Conservation (phyloP, 2,113 vertebrate species). For the Alouatta palliata region DNA sequence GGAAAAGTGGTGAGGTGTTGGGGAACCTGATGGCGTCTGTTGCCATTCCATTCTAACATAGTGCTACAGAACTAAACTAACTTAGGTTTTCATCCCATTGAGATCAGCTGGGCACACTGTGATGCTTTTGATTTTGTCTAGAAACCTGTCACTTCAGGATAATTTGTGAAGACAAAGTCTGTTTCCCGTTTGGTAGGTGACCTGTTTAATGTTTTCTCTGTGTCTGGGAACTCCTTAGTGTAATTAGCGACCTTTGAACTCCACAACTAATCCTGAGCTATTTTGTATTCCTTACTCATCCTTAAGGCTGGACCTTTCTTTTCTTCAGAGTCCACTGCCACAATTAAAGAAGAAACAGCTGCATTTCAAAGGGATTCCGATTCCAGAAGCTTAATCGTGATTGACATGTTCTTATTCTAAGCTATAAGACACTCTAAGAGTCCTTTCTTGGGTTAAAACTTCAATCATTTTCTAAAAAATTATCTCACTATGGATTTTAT, state of each 20-base stretch:
- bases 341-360: conserved; percentile 94
- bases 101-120: conserved; percentile 80
- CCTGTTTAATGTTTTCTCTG: conserved; percentile 92
- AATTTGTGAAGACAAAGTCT: conserved; percentile 87
- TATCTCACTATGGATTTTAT: conserved; percentile 93
- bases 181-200: conserved; percentile 91
- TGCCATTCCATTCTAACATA: conserved; percentile 5
- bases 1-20: not conserved
- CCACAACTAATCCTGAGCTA: conserved; percentile 89
- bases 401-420: conserved; percentile 93
- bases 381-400: conserved; percentile 92
- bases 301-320: conserved; percentile 91
- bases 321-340: conserved; percentile 89
- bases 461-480: conserved; percentile 94
- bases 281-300: conserved; percentile 93
- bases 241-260: conserved; percentile 93
- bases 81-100: conserved; percentile 75
- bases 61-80: conserved; percentile 69
- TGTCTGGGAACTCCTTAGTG: conserved; percentile 93
- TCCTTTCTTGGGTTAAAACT: conserved; percentile 93
- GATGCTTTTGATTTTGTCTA: conserved; percentile 85
- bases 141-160: conserved; percentile 86
- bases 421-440: conserved; percentile 92
- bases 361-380: conserved; percentile 94
- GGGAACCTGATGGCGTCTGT: conserved; percentile 70